Conservation (phyloP, 2,113 vertebrate genomes). For the Actinemys pallida region DNA sequence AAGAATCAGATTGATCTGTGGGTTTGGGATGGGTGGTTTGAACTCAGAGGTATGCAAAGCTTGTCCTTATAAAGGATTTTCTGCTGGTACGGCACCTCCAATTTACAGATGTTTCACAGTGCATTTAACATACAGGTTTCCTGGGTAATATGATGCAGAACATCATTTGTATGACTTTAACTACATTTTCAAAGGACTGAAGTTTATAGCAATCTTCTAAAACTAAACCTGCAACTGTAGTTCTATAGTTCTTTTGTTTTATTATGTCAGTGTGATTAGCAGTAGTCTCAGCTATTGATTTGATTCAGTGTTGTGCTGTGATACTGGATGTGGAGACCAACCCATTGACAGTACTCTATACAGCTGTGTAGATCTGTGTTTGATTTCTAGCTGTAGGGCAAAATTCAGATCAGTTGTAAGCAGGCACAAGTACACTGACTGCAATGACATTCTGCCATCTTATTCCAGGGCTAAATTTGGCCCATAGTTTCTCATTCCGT, state of each 20-base stretch:
- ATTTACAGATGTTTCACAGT: neutral
- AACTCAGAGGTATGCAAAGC: conserved; percentile 18
- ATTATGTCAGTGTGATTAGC: neutral
- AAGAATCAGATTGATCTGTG: conserved; percentile 38
- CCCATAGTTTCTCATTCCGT: neutral
- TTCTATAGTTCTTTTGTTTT: neutral
- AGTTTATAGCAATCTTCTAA: neutral
- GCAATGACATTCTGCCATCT: neutral
- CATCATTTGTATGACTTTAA: neutral
- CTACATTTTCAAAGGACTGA: neutral
- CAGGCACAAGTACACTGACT: neutral
- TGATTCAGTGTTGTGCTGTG: neutral
- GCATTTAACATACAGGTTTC: neutral
- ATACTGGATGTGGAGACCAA: neutral
- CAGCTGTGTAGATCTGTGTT: neutral
- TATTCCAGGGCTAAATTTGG: neutral
- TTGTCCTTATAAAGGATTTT: conserved; percentile 17
- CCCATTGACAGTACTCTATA: neutral
- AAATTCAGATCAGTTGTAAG: neutral
- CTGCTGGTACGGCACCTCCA: neutral
- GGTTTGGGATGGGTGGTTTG: conserved; percentile 7
- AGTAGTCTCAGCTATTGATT: neutral
- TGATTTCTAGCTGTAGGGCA: neutral
- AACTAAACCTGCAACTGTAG: neutral
- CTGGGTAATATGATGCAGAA: neutral